Evolutionary conservation across 2,797 vertebrate species (phyloP).

Genomic region (Argyrosomus regius): DNA sequence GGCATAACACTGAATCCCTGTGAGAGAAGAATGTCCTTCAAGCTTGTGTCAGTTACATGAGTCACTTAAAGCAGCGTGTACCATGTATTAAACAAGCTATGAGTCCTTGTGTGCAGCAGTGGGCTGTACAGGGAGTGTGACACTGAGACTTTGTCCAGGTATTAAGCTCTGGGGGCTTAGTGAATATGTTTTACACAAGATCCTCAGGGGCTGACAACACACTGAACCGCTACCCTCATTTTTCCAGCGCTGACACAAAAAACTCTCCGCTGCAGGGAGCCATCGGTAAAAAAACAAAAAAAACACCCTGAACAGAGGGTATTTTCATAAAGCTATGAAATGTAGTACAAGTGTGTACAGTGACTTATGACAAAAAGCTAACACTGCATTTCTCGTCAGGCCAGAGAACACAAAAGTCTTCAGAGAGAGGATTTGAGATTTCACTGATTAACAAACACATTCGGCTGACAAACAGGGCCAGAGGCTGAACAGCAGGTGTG

Average conservation of each 20-base stretch:
- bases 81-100: conserved; percentile 48
- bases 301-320: conserved; percentile 26
- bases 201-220: conserved; percentile 58
- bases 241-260: conserved; percentile 58
- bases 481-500: conserved; percentile 57
- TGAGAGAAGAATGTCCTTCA: conserved; percentile 39
- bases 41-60: conserved; percentile 43
- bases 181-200: conserved; percentile 65
- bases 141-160: conserved; percentile 59
- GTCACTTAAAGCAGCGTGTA: conserved; percentile 41
- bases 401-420: conserved; percentile 23
- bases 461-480: conserved; percentile 42
- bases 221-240: conserved; percentile 37
- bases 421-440: conserved; percentile 24
- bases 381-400: not conserved
- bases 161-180: conserved; percentile 60
- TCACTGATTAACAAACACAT: conserved; percentile 51
- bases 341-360: conserved; percentile 13
- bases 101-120: conserved; percentile 49
- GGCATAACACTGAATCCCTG: conserved; percentile 19
- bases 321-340: conserved; percentile 54
- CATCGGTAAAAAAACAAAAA: conserved; percentile 18
- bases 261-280: conserved; percentile 38
- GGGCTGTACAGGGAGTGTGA: conserved; percentile 29
- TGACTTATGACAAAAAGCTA: conserved; percentile 24